These are phyloP conservation scores for Gandaritis pyraliata DNA, from an alignment of 2,888 invertebrate species.

Conservation along the genomic window DNA sequence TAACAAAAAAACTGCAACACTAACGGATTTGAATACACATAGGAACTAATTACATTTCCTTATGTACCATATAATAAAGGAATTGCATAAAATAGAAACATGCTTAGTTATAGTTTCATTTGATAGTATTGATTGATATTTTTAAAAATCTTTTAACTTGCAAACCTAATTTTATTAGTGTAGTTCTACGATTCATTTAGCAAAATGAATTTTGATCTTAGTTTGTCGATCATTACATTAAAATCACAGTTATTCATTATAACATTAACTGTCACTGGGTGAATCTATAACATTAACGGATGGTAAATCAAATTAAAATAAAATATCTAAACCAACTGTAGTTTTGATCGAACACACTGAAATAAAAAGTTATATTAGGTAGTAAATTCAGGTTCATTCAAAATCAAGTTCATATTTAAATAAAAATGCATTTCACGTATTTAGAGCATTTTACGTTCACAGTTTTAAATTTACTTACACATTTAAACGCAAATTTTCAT, in stretches of 20 bases:
- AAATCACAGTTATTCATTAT: no score
- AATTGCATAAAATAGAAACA: conserved; percentile 34
- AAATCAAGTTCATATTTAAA: no score
- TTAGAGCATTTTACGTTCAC: no score
- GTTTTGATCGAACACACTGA: no score
- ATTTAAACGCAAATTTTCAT: conserved; percentile 39
- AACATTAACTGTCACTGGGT: no score
- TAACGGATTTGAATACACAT: conserved; percentile 76
- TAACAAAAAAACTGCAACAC: conserved; percentile 75
- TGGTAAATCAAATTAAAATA: no score
- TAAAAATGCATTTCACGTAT: no score
- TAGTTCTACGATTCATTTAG: conserved; percentile 35
- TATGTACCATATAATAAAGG: conserved; percentile 42
- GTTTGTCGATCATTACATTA: no score
- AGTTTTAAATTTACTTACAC: not conserved
- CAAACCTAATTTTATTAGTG: conserved; percentile 8
- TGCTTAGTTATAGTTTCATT: conserved; percentile 20
- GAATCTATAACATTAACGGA: no score
- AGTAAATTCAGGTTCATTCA: no score
- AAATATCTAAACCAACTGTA: no score
- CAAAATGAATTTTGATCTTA: not conserved
- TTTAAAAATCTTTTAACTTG: not conserved
- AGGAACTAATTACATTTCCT: conserved; percentile 37
- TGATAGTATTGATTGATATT: not conserved
- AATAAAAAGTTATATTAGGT: no score